Percentiles rank a stretch among this genome's conserved stretches.
phyloP scores from a whole-genome alignment of 2,797 vertebrate genomes.

The Xenops minutus region DNA sequence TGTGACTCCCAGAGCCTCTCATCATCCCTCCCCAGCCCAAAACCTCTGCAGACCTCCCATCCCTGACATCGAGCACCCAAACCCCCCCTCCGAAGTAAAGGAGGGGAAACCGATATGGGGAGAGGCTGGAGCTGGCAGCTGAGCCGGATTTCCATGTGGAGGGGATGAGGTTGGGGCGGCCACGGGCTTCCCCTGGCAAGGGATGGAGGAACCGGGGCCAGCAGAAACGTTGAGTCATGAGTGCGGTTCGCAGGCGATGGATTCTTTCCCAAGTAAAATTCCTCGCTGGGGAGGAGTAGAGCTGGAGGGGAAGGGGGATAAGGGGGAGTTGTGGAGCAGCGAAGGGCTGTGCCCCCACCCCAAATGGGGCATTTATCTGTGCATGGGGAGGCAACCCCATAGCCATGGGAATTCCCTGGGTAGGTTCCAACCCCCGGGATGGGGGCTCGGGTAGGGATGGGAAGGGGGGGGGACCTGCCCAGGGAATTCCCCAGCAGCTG shows the following conservation, averaged over 20 bases:
- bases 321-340: background rate
- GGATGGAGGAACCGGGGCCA: slow-evolving; percentile 11
- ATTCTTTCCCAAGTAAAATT: slow-evolving; percentile 52
- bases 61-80: background rate
- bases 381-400: background rate
- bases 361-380: background rate
- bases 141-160: slow-evolving; percentile 38
- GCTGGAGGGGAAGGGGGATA: background rate
- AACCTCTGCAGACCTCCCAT: background rate
- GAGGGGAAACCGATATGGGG: background rate
- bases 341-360: background rate
- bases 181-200: slow-evolving; percentile 63
- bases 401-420: background rate
- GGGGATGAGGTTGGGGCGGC: slow-evolving; percentile 10
- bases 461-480: background rate
- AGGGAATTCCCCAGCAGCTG: slow-evolving; percentile 24
- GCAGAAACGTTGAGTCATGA: slow-evolving; percentile 75
- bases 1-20: background rate
- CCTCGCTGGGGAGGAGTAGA: slow-evolving; percentile 54
- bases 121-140: slow-evolving; percentile 6
- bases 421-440: background rate
- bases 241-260: slow-evolving; percentile 59
- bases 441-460: background rate
- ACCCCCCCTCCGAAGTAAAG: background rate
- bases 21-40: background rate